Evolutionary conservation across 2,113 vertebrate genomes (phyloP).

Genomic region (Stigmatopora argus): DNA sequence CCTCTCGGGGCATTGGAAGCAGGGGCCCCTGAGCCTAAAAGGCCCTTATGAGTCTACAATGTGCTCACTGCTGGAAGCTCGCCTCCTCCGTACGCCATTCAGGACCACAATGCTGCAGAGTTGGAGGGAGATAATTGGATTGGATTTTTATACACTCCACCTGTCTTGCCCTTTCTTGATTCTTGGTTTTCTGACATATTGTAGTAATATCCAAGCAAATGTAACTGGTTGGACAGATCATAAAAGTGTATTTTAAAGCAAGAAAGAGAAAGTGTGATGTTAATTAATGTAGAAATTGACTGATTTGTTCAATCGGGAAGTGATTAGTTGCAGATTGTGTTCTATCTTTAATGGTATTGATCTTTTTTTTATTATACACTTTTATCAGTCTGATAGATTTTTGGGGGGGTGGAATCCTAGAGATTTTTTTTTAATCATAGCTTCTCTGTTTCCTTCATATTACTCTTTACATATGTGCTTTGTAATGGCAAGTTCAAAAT

Average conservation of each 20-base stretch:
- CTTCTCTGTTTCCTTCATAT: too few species aligned
- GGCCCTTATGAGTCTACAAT: constrained; percentile 70
- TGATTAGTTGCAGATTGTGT: background rate
- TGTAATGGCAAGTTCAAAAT: too few species aligned
- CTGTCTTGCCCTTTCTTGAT: constrained; percentile 30
- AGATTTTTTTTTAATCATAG: too few species aligned
- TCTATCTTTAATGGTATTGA: background rate
- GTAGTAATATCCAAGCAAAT: constrained; percentile 55
- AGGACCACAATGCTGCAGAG: constrained; percentile 63
- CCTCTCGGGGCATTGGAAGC: constrained; percentile 53
- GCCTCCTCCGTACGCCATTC: constrained; percentile 64
- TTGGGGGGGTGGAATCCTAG: too few species aligned
- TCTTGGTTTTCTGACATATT: constrained; percentile 40
- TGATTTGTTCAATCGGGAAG: background rate
- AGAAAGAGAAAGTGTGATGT: constrained; percentile 9
- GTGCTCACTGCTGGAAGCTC: constrained; percentile 68
- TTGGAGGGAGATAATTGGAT: constrained; percentile 71
- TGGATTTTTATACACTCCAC: constrained; percentile 66
- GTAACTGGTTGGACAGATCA: constrained; percentile 38
- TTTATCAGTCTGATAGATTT: too few species aligned
- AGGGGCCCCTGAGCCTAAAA: constrained; percentile 49
- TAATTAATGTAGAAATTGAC: background rate
- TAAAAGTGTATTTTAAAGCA: constrained; percentile 12
- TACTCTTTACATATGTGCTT: too few species aligned
- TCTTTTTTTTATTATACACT: too few species aligned